phyloP scores from a whole-genome alignment of 64 coral and sea anemone species.

The Acropora yongei region DNA sequence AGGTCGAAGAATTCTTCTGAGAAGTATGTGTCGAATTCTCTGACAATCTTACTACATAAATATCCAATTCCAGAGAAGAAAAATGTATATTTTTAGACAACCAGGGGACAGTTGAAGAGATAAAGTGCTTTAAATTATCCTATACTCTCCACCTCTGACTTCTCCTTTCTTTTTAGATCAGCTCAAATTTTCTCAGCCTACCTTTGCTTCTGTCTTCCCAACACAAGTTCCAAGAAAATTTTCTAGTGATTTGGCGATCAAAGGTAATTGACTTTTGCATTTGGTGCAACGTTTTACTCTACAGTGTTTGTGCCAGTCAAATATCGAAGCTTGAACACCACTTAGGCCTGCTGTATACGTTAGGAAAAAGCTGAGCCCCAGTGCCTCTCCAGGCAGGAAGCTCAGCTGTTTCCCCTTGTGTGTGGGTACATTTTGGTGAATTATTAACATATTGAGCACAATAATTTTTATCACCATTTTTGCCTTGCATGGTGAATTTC shows the following conservation, averaged over 20 bases:
- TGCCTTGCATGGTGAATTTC: too few relatives aligned
- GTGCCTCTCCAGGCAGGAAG: too few relatives aligned
- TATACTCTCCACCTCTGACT: background rate
- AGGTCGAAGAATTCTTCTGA: constrained; percentile 9
- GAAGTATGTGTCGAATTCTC: constrained; percentile 4
- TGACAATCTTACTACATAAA: background rate
- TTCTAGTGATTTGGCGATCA: constrained; percentile 29
- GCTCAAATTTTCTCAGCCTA: background rate
- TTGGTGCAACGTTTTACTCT: background rate
- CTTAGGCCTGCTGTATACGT: too few relatives aligned
- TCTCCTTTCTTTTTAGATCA: constrained; percentile 6
- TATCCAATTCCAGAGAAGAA: too few relatives aligned
- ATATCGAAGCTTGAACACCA: too few relatives aligned
- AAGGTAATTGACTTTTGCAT: background rate
- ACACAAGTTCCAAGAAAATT: constrained; percentile 9
- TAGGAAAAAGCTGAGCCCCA: too few relatives aligned
- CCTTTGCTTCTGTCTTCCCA: background rate
- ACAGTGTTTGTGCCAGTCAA: too few relatives aligned
- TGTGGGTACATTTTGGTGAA: too few relatives aligned
- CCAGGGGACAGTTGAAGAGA: background rate
- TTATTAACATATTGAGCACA: too few relatives aligned
- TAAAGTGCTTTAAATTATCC: too few relatives aligned
- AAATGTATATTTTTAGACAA: background rate
- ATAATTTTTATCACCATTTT: too few relatives aligned
- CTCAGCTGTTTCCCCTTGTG: too few relatives aligned